phyloP scores from a whole-genome alignment of 2,888 invertebrate species.

The Nemurella pictetii region DNA sequence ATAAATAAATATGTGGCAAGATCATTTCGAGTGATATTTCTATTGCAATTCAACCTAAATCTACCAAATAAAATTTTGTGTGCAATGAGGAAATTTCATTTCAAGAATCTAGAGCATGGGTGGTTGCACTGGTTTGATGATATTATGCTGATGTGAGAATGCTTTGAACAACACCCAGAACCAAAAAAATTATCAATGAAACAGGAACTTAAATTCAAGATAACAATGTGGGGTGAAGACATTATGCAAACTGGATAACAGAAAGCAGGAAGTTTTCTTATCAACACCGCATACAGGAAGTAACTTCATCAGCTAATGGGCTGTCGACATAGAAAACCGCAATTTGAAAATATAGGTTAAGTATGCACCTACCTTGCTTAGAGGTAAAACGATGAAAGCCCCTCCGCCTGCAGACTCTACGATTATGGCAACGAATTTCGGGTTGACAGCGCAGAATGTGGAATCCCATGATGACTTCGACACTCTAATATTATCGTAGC shows the following conservation, averaged over 20 bases:
- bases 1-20: conserved; percentile 36
- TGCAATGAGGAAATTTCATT: neutral
- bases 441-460: conserved; percentile 97
- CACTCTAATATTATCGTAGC: conserved; percentile 96
- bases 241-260: neutral
- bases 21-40: neutral
- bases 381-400: conserved; percentile 91
- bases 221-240: neutral
- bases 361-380: conserved; percentile 72
- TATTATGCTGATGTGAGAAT: neutral
- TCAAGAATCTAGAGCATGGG: neutral
- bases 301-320: neutral
- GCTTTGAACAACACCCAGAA: neutral
- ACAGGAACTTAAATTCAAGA: neutral
- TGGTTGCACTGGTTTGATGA: too few species aligned
- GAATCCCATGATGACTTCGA: conserved; percentile 99
- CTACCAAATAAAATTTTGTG: neutral
- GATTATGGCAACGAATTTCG: conserved; percentile 95
- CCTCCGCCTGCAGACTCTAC: conserved; percentile 96
- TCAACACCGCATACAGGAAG: conserved; percentile 9
- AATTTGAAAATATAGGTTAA: neutral
- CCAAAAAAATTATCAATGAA: neutral
- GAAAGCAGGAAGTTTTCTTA: conserved; percentile 6
- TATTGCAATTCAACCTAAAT: neutral
- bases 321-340: neutral